phyloP scores from a whole-genome alignment of 2,888 invertebrate species.

The Napeogenes sylphis region DNA sequence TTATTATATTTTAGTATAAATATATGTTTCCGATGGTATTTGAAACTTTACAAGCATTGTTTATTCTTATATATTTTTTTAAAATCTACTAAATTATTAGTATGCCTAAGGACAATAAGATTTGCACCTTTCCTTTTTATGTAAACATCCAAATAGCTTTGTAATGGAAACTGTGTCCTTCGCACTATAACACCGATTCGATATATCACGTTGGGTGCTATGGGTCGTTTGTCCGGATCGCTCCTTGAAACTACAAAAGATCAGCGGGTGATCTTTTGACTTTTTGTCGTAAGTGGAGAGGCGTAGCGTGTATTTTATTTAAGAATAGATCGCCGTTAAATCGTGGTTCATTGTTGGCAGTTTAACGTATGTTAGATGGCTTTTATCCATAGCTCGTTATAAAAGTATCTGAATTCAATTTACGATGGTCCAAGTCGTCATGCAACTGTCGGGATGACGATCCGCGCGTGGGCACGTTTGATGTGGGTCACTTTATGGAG shows the following conservation, averaged over 20 bases:
- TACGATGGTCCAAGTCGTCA: constrained; percentile 61
- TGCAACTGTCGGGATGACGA: constrained; percentile 61
- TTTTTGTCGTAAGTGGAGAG: constrained; percentile 74
- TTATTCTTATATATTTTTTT: constrained; percentile 46
- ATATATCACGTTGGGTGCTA: constrained; percentile 68
- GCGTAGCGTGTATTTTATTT: constrained; percentile 70
- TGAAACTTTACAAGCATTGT: no score
- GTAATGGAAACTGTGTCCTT: constrained; percentile 66
- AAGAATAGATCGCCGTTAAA: constrained; percentile 76
- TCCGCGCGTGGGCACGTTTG: constrained; percentile 58
- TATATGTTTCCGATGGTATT: no score
- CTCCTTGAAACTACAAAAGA: constrained; percentile 67
- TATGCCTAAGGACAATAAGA: constrained; percentile 39
- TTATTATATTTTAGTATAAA: no score
- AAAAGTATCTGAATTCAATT: constrained; percentile 67
- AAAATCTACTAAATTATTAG: background rate
- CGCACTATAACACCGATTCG: constrained; percentile 60
- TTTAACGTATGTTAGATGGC: constrained; percentile 68
- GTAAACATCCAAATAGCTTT: constrained; percentile 71
- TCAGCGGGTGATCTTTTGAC: constrained; percentile 71
- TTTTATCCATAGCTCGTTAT: constrained; percentile 51
- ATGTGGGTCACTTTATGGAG: constrained; percentile 59
- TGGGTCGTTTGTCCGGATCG: constrained; percentile 70
- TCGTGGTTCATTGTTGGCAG: constrained; percentile 69
- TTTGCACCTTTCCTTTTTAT: constrained; percentile 56